Conservation (phyloP, 2,888 invertebrate genomes). For the Platerodrilus igneus region DNA sequence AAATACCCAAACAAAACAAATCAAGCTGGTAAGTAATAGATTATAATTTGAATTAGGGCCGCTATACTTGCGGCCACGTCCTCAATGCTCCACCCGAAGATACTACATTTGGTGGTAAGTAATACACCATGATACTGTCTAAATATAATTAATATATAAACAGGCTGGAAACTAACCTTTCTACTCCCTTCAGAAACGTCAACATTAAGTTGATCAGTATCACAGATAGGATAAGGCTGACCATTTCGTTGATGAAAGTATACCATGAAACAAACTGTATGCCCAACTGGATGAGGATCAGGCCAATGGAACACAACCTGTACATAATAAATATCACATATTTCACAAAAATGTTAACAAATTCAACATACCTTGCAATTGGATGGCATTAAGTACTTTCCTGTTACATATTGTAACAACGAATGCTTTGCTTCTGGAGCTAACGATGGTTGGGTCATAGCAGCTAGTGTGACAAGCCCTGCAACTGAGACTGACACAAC, state of each 20-base stretch:
- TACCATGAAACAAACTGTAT: conserved; percentile 86
- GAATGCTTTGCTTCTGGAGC: conserved; percentile 89
- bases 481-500: conserved; percentile 86
- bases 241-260: conserved; percentile 90
- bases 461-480: conserved; percentile 82
- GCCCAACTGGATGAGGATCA: conserved; percentile 84
- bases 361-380: conserved; percentile 60
- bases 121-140: too few species aligned
- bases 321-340: conserved; percentile 1
- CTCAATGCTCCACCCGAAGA: too few species aligned
- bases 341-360: not conserved
- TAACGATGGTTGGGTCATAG: conserved; percentile 85
- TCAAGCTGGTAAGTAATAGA: too few species aligned
- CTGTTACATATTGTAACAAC: conserved; percentile 84
- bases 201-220: conserved; percentile 84
- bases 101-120: too few species aligned
- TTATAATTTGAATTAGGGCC: too few species aligned
- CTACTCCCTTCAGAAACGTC: conserved; percentile 82
- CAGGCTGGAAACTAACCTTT: conserved; percentile 52
- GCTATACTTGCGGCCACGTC: too few species aligned
- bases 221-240: conserved; percentile 90
- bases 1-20: too few species aligned
- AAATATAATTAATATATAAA: too few species aligned
- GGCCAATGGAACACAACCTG: conserved; percentile 85
- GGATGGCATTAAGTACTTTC: conserved; percentile 83